These are phyloP conservation scores for Phataginus tetradactyla DNA, from an alignment of 2,797 vertebrate genomes.

Conservation along the genomic window DNA sequence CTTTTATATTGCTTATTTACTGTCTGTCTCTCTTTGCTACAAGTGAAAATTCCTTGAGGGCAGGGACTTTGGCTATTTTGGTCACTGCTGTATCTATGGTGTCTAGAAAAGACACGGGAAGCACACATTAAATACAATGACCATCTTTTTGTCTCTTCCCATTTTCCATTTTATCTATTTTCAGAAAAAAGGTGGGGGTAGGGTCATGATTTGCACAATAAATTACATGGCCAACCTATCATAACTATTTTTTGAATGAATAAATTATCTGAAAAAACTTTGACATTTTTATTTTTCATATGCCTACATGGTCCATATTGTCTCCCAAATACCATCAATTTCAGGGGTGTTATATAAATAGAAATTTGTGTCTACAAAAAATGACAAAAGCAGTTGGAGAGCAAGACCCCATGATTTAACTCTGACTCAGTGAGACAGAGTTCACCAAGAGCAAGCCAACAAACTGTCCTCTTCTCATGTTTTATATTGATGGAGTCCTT, in stretches of 20 bases:
- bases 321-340: background rate
- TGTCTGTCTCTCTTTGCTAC: background rate
- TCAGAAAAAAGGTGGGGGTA: background rate
- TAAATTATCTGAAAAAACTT: background rate
- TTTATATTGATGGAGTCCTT: background rate
- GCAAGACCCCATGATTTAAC: background rate
- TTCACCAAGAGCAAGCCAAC: background rate
- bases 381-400: background rate
- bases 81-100: background rate
- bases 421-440: background rate
- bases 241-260: background rate
- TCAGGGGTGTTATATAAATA: background rate
- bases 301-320: background rate
- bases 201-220: background rate
- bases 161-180: constrained; percentile 7
- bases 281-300: background rate
- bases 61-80: background rate
- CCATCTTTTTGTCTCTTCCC: background rate
- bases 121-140: background rate
- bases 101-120: background rate
- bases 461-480: background rate
- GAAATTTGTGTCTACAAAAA: background rate
- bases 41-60: background rate
- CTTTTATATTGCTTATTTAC: background rate
- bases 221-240: background rate